A percentile compares a stretch with the other conserved stretches of the same genome.
These are phyloP conservation scores for Rhyzopertha dominica DNA, from an alignment of 1,140 invertebrate genomes.

Conservation along the genomic window DNA sequence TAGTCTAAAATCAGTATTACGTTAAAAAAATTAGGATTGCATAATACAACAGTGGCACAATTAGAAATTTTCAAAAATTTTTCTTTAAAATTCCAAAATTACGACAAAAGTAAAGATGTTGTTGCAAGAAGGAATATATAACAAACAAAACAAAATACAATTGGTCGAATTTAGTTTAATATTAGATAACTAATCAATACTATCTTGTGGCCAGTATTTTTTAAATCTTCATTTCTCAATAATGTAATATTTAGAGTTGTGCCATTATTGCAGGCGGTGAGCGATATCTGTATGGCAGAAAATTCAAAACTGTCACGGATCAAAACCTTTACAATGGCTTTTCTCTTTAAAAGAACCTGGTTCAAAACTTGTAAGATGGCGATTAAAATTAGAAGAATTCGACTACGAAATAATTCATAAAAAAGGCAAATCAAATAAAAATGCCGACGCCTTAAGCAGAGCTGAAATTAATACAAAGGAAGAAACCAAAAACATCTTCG, in stretches of 20 bases:
- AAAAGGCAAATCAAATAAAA: constrained; percentile 37
- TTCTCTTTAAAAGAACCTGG: constrained; percentile 47
- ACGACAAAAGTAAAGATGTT: too few relatives aligned
- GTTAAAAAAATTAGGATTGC: too few relatives aligned
- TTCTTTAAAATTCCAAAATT: too few relatives aligned
- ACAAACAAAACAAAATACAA: too few relatives aligned
- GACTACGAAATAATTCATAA: constrained; percentile 47
- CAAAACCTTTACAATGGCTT: constrained; percentile 49
- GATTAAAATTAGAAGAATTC: constrained; percentile 46
- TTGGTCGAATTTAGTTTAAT: too few relatives aligned
- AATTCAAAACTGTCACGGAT: constrained; percentile 52
- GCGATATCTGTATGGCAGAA: constrained; percentile 48
- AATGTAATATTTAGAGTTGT: constrained; percentile 44
- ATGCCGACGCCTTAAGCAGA: constrained; percentile 39
- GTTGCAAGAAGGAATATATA: too few relatives aligned
- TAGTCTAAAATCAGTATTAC: too few relatives aligned
- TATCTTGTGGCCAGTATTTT: too few relatives aligned
- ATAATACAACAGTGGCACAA: too few relatives aligned
- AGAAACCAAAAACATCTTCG: neutral
- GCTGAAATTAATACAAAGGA: constrained; percentile 8
- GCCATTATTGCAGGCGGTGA: constrained; percentile 46
- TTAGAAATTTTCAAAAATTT: too few relatives aligned
- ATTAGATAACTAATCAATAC: too few relatives aligned
- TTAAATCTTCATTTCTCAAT: constrained; percentile 46
- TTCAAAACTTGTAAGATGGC: constrained; percentile 46